phyloP scores from a whole-genome alignment of 2,113 vertebrate genomes.

The Dicerorhinus sumatrensis region DNA sequence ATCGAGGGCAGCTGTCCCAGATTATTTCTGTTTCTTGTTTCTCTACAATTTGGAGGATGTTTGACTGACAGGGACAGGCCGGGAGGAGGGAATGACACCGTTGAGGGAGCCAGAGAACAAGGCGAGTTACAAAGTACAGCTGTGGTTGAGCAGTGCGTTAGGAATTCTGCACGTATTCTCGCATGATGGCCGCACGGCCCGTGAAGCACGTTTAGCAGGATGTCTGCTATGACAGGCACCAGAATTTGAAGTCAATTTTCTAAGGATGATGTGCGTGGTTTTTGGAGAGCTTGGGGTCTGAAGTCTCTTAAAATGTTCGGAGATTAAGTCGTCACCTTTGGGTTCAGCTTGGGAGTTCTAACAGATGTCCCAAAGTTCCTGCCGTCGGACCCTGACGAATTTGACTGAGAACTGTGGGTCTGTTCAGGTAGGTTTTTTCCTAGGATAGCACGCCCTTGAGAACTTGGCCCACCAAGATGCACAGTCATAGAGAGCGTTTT shows the following conservation, averaged over 20 bases:
- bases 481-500: background rate
- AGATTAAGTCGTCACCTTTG: background rate
- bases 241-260: background rate
- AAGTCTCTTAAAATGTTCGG: background rate
- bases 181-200: background rate
- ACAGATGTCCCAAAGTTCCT: slow-evolving; percentile 25
- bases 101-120: background rate
- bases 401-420: background rate
- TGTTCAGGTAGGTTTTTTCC: background rate
- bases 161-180: background rate
- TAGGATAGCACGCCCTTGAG: background rate
- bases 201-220: background rate
- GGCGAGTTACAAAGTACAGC: background rate
- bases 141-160: background rate
- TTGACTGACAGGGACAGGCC: background rate
- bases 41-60: background rate
- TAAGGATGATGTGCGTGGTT: background rate
- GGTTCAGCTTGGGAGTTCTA: slow-evolving; percentile 44
- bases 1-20: background rate
- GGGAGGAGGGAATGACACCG: background rate
- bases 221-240: background rate
- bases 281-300: background rate
- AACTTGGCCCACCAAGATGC: background rate
- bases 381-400: background rate
- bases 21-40: background rate